Evolutionary conservation across 1,140 invertebrate genomes (phyloP), one percentile per base, ranked within the genome.

Genomic region (Thaumatotibia leucotreta): DNA sequence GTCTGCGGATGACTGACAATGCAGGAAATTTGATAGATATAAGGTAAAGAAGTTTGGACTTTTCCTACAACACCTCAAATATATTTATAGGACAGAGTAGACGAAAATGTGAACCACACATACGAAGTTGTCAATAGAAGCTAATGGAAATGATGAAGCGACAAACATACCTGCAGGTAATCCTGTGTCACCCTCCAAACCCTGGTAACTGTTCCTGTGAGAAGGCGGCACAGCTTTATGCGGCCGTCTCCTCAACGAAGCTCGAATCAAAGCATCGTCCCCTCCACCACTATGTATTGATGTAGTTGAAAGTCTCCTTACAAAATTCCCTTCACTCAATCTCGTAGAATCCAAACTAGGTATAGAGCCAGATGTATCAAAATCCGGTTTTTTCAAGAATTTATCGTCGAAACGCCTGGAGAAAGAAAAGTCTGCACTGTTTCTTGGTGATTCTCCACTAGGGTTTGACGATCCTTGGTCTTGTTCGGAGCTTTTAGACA

Each of bases 381-480:
- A 84, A 71, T 88, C 92, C 70, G 80, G 91, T 73, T 86, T 92
- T 81, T 89, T 92, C 0, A 90, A 77, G 1, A 90, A 69, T 67
- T 86, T 91, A 63, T 88, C 80, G 62, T 91, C 87, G 76, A 95
- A 95, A 17, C 94, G 93, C 32, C 91, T 91, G 77, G 94, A 95
- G 29, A 93, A 95, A 75, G 95, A 95, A 0, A 95, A 96, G 75
- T 96, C 95, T 27, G 93, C 93, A 66, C 87, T 87, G 52, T 91
- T 86, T 66, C 85, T 78, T 2, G 89, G 88, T 10, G 90, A 89
- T 74, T 92, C 91, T 4, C 81, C 74, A 64, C 84, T 91, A 1
- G 78, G 82, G 68, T 88, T 86, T n/a, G 90, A 92, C 0, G 88
- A 87, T 1, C 83, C 86, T 65, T 87, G 88, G 71, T 92, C 92